Conservation (phyloP, 2,888 invertebrate genomes). For the Drosophila gaucha region DNA sequence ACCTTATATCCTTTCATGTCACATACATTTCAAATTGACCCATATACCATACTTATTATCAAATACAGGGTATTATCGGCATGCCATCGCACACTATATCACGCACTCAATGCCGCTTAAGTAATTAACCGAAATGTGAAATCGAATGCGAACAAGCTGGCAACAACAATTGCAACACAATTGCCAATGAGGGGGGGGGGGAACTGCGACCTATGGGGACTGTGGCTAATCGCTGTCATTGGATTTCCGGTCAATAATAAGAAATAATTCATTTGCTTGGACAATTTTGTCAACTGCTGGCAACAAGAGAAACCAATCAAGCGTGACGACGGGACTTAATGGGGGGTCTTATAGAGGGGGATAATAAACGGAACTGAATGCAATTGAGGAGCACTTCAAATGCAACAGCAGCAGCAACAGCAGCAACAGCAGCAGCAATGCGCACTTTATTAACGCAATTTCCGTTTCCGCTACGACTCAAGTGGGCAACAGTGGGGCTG, state of each 20-base stretch:
- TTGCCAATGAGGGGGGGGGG: neutral
- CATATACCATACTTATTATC: neutral
- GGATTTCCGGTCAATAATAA: conserved; percentile 49
- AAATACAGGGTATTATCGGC: neutral
- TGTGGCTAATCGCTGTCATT: conserved; percentile 18
- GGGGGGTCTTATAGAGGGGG: neutral
- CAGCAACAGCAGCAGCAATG: conserved; percentile 28
- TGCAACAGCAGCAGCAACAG: conserved; percentile 10
- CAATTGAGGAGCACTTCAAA: conserved; percentile 37
- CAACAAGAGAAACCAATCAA: conserved; percentile 31
- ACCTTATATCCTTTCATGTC: neutral
- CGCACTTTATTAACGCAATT: conserved; percentile 56
- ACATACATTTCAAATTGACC: neutral
- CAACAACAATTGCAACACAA: conserved; percentile 19
- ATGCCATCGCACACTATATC: neutral
- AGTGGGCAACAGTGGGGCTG: conserved; percentile 1
- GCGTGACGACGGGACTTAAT: neutral
- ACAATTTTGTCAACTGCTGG: conserved; percentile 26
- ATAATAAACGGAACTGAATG: conserved; percentile 21
- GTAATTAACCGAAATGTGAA: conserved; percentile 35
- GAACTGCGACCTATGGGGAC: neutral
- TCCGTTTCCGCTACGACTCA: conserved; percentile 46
- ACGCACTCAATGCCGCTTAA: conserved; percentile 30
- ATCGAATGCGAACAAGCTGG: conserved; percentile 36
- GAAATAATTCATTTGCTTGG: conserved; percentile 50